These are phyloP conservation scores for Connochaetes taurinus DNA, from an alignment of 2,113 vertebrate species.

Conservation along the genomic window DNA sequence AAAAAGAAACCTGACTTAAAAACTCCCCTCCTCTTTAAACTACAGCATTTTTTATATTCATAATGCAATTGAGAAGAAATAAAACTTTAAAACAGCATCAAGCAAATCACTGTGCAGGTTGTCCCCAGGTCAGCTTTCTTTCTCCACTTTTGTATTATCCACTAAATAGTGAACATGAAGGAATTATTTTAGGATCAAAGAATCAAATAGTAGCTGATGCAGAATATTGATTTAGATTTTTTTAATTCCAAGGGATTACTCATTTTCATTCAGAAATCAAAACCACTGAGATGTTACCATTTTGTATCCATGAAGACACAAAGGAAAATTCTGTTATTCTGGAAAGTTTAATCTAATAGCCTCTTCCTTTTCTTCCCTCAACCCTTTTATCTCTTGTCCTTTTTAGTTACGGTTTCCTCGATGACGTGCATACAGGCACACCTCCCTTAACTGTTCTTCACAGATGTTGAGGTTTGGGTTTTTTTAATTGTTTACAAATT, in stretches of 20 bases:
- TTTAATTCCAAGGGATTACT: not conserved
- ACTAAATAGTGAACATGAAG: not conserved
- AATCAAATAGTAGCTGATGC: not conserved
- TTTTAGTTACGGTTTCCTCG: not conserved
- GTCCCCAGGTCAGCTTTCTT: not conserved
- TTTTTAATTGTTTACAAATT: not conserved
- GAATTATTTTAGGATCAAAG: not conserved
- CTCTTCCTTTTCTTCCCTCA: not conserved
- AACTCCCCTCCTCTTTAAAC: not conserved
- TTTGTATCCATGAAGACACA: not conserved
- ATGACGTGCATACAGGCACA: not conserved
- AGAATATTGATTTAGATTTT: not conserved
- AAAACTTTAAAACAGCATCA: not conserved
- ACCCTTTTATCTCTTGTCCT: not conserved
- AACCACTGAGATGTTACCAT: not conserved
- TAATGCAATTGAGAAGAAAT: not conserved
- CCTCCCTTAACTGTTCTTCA: not conserved
- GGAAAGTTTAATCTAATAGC: not conserved
- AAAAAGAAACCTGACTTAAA: not conserved
- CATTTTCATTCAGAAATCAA: not conserved
- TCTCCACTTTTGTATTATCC: not conserved
- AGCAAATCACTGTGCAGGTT: not conserved
- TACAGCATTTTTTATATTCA: not conserved
- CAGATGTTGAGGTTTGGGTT: not conserved
- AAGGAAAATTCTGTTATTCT: not conserved